phyloP scores from a whole-genome alignment of 2,888 invertebrate genomes.

The Meteorus colon region DNA sequence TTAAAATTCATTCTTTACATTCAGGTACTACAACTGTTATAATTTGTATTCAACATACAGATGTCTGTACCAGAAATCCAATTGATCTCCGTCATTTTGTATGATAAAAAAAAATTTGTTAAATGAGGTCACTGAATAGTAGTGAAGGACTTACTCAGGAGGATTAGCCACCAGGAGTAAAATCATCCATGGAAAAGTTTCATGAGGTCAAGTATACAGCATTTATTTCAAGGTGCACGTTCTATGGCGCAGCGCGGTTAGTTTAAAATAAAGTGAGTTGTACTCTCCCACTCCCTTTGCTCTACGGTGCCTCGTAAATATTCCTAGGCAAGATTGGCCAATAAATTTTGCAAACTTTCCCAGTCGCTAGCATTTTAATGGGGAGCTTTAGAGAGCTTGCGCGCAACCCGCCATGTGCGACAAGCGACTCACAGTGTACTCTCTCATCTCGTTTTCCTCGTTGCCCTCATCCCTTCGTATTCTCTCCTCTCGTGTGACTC shows the following conservation, averaged over 20 bases:
- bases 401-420: conserved; percentile 12
- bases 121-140: not conserved
- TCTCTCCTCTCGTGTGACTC: conserved; percentile 2
- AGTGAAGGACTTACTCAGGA: not conserved
- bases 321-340: conserved; percentile 58
- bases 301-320: conserved; percentile 56
- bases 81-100: not conserved
- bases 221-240: conserved; percentile 47
- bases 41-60: no score
- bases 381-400: conserved; percentile 45
- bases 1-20: no score
- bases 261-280: conserved; percentile 54
- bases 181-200: conserved; percentile 48
- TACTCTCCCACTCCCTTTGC: conserved; percentile 37
- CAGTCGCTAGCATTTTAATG: conserved; percentile 60
- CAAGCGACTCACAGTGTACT: conserved; percentile 26
- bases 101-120: not conserved
- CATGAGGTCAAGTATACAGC: conserved; percentile 54
- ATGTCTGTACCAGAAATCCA: not conserved
- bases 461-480: not conserved
- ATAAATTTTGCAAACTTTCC: conserved; percentile 59
- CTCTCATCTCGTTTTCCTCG: not conserved
- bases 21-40: no score
- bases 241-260: conserved; percentile 28
- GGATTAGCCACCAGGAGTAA: not conserved